phyloP scores from a whole-genome alignment of 2,797 vertebrate species.

The Sandelia bainsii region DNA sequence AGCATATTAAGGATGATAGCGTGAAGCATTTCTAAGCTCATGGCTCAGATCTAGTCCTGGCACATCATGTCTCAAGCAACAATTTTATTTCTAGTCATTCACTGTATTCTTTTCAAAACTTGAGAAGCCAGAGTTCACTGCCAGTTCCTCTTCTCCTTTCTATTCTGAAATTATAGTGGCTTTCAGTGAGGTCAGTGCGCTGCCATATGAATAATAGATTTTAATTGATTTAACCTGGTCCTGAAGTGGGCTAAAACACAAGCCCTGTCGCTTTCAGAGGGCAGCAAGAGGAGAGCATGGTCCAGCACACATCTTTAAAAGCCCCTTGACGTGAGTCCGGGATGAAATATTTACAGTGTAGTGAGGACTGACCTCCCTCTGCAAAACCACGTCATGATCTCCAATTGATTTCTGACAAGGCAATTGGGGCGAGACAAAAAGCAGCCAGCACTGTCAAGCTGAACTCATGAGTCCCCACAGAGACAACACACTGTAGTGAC shows the following conservation, averaged over 20 bases:
- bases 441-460: constrained; percentile 69
- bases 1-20: constrained; percentile 52
- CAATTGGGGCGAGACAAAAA: constrained; percentile 93
- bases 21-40: constrained; percentile 29
- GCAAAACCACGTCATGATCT: constrained; percentile 91
- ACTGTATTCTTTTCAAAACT: constrained; percentile 70
- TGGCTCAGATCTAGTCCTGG: constrained; percentile 38
- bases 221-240: constrained; percentile 97
- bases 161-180: constrained; percentile 78
- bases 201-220: constrained; percentile 94
- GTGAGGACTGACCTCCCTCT: constrained; percentile 90
- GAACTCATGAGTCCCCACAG: constrained; percentile 15
- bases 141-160: constrained; percentile 71
- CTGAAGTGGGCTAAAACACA: constrained; percentile 92
- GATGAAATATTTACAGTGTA: constrained; percentile 94
- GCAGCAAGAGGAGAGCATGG: constrained; percentile 87
- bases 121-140: constrained; percentile 75
- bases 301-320: constrained; percentile 93
- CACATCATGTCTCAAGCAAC: constrained; percentile 56
- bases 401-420: constrained; percentile 94
- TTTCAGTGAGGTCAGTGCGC: constrained; percentile 78
- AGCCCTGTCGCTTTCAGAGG: constrained; percentile 92
- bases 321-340: constrained; percentile 90
- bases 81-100: constrained; percentile 63
- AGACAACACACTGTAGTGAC: constrained; percentile 10